A percentile compares a stretch with the other conserved stretches of the same genome.
These are phyloP conservation scores for Pseudanteris insignis DNA, from an alignment of 2,888 invertebrate species.

Conservation along the genomic window DNA sequence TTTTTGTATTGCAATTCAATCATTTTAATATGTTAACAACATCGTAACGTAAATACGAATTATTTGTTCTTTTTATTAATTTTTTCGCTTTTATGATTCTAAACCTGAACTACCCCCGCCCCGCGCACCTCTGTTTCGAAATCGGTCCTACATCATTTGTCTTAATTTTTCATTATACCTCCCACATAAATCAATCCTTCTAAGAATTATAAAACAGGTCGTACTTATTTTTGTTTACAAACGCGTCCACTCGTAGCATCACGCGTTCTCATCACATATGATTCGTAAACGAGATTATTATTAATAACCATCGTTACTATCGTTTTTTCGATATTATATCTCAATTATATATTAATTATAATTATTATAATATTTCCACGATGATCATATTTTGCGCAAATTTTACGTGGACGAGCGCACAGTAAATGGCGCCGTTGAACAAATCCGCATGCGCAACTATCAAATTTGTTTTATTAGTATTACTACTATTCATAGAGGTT, in stretches of 20 bases:
- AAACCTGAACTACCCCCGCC: conserved; percentile 18
- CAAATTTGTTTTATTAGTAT: too few relatives aligned
- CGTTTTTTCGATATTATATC: conserved; percentile 15
- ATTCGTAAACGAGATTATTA: conserved; percentile 41
- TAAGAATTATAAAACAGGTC: conserved; percentile 40
- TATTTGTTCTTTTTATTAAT: conserved; percentile 5
- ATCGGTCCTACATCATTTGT: conserved; percentile 12
- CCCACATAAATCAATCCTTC: conserved; percentile 40
- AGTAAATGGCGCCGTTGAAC: conserved; percentile 45
- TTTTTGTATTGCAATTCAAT: conserved; percentile 10
- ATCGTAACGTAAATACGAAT: conserved; percentile 15
- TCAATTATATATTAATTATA: conserved; percentile 45
- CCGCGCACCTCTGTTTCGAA: conserved; percentile 15
- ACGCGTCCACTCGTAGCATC: conserved; percentile 45
- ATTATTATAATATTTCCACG: conserved; percentile 41
- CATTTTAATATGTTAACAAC: conserved; percentile 13
- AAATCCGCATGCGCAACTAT: too few relatives aligned
- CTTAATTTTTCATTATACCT: conserved; percentile 9
- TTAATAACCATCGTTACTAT: conserved; percentile 13
- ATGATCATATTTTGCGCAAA: conserved; percentile 43
- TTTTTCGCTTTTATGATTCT: conserved; percentile 7
- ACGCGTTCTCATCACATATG: conserved; percentile 50
- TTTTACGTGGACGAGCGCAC: conserved; percentile 43
- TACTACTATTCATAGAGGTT: too few relatives aligned
- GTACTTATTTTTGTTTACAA: conserved; percentile 34